A percentile compares a stretch with the other conserved stretches of the same genome.
Conservation (phyloP, 2,888 invertebrate genomes). For the Metopia argyrocephala region DNA sequence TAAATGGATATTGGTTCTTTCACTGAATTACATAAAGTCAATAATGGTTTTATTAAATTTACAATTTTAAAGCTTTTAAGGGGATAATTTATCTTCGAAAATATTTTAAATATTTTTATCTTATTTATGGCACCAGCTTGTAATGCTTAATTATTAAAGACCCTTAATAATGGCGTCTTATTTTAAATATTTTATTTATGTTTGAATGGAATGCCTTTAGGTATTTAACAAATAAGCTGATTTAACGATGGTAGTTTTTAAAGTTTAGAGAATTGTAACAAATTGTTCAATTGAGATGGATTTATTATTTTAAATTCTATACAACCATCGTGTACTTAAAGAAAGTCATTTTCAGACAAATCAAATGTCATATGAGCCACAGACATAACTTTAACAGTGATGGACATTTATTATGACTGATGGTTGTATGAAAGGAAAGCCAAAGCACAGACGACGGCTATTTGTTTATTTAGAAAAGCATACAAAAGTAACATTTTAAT, state of each 20-base stretch:
- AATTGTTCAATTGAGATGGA: neutral
- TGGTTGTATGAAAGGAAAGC: neutral
- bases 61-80: too few relatives aligned
- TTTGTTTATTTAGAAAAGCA: neutral
- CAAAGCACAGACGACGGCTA: too few relatives aligned
- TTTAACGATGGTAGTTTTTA: neutral
- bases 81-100: too few relatives aligned
- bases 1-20: too few relatives aligned
- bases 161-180: neutral
- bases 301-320: neutral
- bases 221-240: neutral
- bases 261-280: neutral
- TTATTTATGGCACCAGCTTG: too few relatives aligned
- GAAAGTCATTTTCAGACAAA: neutral
- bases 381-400: neutral
- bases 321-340: neutral
- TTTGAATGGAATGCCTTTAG: neutral
- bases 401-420: constrained; percentile 43
- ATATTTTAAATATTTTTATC: too few relatives aligned
- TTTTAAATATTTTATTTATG: neutral
- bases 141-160: constrained; percentile 16
- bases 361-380: neutral
- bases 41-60: too few relatives aligned
- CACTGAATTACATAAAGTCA: too few relatives aligned
- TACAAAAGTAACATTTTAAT: neutral